Conservation (phyloP, 2,888 invertebrate genomes). For the Ditula angustiorana region DNA sequence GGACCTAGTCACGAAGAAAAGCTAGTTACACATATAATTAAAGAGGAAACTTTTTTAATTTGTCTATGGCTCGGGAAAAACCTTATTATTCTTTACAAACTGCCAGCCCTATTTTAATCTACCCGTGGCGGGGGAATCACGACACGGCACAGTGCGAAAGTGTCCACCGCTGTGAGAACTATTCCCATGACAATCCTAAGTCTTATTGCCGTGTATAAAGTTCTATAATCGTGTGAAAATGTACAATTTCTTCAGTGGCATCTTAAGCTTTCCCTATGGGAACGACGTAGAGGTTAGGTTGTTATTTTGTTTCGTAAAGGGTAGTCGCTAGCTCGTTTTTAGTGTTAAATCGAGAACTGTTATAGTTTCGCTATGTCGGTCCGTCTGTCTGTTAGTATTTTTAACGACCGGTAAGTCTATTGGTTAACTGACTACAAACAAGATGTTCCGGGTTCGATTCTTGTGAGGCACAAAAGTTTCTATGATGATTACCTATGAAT, state of each 20-base stretch:
- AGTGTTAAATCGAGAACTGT: too few species aligned
- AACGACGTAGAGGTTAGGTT: constrained; percentile 52
- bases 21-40: too few species aligned
- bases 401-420: too few species aligned
- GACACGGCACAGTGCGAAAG: constrained; percentile 18
- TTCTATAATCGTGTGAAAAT: constrained; percentile 49
- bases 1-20: too few species aligned
- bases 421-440: too few species aligned
- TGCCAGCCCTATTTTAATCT: constrained; percentile 2
- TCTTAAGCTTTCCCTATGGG: constrained; percentile 67
- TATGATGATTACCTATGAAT: too few species aligned
- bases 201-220: constrained; percentile 8
- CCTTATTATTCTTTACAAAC: background rate
- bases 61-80: too few species aligned
- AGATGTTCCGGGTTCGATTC: too few species aligned
- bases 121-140: background rate
- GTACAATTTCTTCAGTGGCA: constrained; percentile 70
- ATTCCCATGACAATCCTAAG: background rate
- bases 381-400: too few species aligned
- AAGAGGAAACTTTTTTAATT: too few species aligned
- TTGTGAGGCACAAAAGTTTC: too few species aligned
- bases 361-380: too few species aligned
- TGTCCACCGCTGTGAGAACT: background rate
- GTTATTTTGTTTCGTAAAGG: background rate
- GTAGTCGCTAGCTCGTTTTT: background rate